Evolutionary conservation across 1,140 invertebrate species (phyloP), one percentile per base, ranked within the genome.

Genomic region (Ceratoteleas bidentatus): DNA sequence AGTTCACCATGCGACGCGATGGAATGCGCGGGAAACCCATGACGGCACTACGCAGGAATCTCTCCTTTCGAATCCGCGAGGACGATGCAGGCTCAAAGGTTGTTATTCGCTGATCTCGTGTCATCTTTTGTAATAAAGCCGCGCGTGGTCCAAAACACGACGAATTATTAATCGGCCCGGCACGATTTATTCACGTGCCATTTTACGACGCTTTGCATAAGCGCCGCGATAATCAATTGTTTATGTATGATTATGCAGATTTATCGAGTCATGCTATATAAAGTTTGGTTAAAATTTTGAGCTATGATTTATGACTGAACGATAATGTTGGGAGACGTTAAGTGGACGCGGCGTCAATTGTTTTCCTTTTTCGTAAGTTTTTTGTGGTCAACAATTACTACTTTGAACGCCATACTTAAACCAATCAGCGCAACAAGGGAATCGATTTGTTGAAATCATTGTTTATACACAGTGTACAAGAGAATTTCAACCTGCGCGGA

Each of bases 21-120:
- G 66, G 86, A 87, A 87, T 86, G 85, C 86, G 83, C 85, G 80
- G 86, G 86, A 88, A 86, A 81, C 78, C 83, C 85, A 69, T 89
- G 87, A 88, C 88, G 82, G 73, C 87, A 89, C 84, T 77, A 76
- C 80, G 81, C 66, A 85, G 84, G 87, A 89, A 88, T 89, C 76
- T 88, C 76, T 88, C 87, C 87, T 88, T 89, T 88, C 88, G 73
- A 88, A 88, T 88, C 83, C 82, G 80, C 87, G 85, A 86, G 83
- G 84, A 85, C 85, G 80, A 82, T 53, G 58, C 32, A 82, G 80
- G 75, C 80, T 87, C 81, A 88, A 88, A 88, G 85, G 87, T 86
- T 86, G 75, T 61, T 84, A 79, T 64, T 84, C 75, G 79, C 70
- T 73, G 43, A 68, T 62, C 36, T 38, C 49, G 57, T 76, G 76